phyloP scores from a whole-genome alignment of 2,113 vertebrate species.

The Poecile atricapillus region DNA sequence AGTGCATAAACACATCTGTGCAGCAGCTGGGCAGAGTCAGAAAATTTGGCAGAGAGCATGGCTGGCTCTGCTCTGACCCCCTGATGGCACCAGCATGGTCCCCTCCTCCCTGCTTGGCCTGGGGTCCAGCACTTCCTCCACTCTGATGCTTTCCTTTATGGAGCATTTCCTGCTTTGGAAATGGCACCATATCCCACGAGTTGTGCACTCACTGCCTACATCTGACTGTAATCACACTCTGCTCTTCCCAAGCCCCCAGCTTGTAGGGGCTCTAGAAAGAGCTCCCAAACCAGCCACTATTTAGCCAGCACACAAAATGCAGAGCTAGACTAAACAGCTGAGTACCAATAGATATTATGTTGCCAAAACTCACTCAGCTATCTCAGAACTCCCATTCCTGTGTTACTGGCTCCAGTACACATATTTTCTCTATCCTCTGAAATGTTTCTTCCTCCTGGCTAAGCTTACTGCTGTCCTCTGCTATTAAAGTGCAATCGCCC shows the following conservation, averaged over 20 bases:
- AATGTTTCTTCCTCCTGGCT: background rate
- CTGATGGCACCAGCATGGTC: background rate
- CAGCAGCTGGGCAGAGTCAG: background rate
- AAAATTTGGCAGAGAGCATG: background rate
- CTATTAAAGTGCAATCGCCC: background rate
- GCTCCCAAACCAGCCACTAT: background rate
- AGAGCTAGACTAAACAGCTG: background rate
- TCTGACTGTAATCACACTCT: background rate
- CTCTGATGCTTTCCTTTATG: background rate
- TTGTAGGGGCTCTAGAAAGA: background rate
- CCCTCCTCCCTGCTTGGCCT: background rate
- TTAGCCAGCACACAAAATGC: background rate
- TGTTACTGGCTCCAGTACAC: background rate
- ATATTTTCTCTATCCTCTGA: background rate
- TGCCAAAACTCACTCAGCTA: background rate
- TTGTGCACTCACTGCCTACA: background rate
- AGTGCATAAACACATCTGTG: background rate
- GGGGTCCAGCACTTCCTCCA: background rate
- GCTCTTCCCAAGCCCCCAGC: background rate
- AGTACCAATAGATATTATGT: background rate
- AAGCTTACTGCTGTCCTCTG: background rate
- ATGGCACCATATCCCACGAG: background rate
- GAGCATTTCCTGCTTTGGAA: background rate
- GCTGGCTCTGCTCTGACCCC: background rate
- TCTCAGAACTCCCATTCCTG: background rate